Evolutionary conservation across 2,888 invertebrate genomes (phyloP).

Genomic region (Drosophila bunnanda): DNA sequence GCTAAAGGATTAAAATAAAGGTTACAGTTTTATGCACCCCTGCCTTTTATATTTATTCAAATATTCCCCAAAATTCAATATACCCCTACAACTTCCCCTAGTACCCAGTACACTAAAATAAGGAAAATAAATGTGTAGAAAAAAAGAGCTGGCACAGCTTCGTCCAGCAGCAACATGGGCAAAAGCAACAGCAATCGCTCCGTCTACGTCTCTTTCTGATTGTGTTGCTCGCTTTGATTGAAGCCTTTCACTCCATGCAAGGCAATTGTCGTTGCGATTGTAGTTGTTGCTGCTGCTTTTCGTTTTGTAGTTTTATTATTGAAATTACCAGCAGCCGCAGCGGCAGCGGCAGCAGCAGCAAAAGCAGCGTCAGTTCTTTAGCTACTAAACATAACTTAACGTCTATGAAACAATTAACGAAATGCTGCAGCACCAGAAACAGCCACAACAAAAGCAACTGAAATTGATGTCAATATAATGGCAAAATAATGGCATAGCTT

Average conservation of each 20-base stretch:
- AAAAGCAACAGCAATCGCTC: constrained; percentile 65
- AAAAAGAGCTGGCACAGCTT: constrained; percentile 46
- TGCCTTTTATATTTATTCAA: no score
- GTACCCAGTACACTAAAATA: constrained; percentile 6
- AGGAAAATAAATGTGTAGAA: constrained; percentile 49
- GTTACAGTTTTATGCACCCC: no score
- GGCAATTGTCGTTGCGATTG: constrained; percentile 75
- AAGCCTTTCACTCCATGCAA: constrained; percentile 83
- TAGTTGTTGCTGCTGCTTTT: constrained; percentile 61
- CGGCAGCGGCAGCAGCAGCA: constrained; percentile 18
- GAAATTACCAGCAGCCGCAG: constrained; percentile 69
- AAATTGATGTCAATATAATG: constrained; percentile 77
- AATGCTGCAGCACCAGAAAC: constrained; percentile 56
- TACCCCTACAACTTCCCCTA: neutral
- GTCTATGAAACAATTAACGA: constrained; percentile 81
- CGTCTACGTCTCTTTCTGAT: constrained; percentile 70
- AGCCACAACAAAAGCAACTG: constrained; percentile 29
- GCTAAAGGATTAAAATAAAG: no score
- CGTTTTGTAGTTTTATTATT: constrained; percentile 79
- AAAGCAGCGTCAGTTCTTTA: constrained; percentile 57
- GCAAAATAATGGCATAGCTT: constrained; percentile 75
- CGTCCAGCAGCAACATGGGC: constrained; percentile 39
- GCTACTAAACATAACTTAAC: constrained; percentile 81
- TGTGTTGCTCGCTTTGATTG: constrained; percentile 80
- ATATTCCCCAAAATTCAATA: neutral